Evolutionary conservation across 2,888 invertebrate species (phyloP), one percentile per base, ranked within the genome.

Genomic region (Bugulina stolonifera): DNA sequence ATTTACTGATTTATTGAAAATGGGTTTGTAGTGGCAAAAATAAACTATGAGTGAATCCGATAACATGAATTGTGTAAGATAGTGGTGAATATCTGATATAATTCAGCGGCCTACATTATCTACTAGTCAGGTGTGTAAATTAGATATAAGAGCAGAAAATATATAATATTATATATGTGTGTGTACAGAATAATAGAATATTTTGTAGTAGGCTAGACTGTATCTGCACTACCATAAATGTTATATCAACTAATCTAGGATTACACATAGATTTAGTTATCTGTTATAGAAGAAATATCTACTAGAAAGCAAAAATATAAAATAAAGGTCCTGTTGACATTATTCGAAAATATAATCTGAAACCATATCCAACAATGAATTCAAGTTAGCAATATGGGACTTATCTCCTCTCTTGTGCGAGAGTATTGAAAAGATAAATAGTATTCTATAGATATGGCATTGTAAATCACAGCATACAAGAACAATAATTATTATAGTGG

Each of bases 1-100:
- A 57, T n/a, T 57, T 64, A 64, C 32, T 64, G 32, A 64, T 64
- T 64, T 64, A 64, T 64, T 64, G 64, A 64, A 64, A 64, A 64
- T 64, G 25, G 22, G 64, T 27, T 64, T 64, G 57, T 25, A 57
- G 64, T 64, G 64, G 64, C 64, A 64, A 64, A 64, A 64, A 64
- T 64, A 64, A 29, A 64, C 64, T 64, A 64, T 64, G 27, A 64
- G 64, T 64, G 64, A 64, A 32, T 64, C 18, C 64, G 27, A 64
- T 64, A 34, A 64, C 27, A 29, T 43, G 18, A 43, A 10, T 43
- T 43, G 10, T 43, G 43, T 43, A 43, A 43, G 43, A 43, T n/a
- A 43, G 43, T 43, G 18, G 18, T 18, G 43, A 43, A 43, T 43
- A 10, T 10, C 18, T 10, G 43, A 5, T 43, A 43, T 43, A 18